Percentiles rank a stretch among this genome's conserved stretches.
Evolutionary conservation across 2,888 invertebrate genomes (phyloP).

Genomic region (Calameuta pallipes): DNA sequence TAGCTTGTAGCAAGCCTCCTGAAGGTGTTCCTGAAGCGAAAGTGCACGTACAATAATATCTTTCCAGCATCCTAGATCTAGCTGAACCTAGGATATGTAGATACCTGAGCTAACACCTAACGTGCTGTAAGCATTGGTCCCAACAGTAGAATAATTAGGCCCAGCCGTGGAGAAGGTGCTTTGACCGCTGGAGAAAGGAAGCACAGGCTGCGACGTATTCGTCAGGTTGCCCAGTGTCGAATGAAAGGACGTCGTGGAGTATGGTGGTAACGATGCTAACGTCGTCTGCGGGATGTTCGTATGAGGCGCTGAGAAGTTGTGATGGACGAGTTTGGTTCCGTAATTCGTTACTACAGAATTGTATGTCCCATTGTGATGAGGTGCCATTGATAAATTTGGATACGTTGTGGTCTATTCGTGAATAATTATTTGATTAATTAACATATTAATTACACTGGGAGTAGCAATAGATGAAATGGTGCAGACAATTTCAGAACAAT

Average conservation of each 20-base stretch:
- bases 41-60: neutral
- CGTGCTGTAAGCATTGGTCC: conserved; percentile 62
- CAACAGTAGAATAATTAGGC: conserved; percentile 60
- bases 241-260: conserved; percentile 57
- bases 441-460: neutral
- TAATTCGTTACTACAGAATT: conserved; percentile 54
- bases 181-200: conserved; percentile 59
- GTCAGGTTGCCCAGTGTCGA: conserved; percentile 55
- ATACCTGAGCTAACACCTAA: conserved; percentile 57
- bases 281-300: conserved; percentile 55
- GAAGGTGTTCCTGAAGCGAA: conserved; percentile 49
- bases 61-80: neutral
- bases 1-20: conserved; percentile 58
- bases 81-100: neutral
- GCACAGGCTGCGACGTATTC: conserved; percentile 59
- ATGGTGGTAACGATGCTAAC: conserved; percentile 56
- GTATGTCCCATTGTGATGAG: conserved; percentile 58
- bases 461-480: neutral
- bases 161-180: conserved; percentile 58
- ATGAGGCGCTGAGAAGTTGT: conserved; percentile 55
- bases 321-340: conserved; percentile 53
- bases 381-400: conserved; percentile 36
- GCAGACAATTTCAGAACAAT: neutral
- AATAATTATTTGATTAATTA: neutral
- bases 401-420: conserved; percentile 53